A percentile compares a stretch with the other conserved stretches of the same genome.
These are phyloP conservation scores for Scrobipalpa costella DNA, from an alignment of 2,888 invertebrate genomes.

Conservation along the genomic window DNA sequence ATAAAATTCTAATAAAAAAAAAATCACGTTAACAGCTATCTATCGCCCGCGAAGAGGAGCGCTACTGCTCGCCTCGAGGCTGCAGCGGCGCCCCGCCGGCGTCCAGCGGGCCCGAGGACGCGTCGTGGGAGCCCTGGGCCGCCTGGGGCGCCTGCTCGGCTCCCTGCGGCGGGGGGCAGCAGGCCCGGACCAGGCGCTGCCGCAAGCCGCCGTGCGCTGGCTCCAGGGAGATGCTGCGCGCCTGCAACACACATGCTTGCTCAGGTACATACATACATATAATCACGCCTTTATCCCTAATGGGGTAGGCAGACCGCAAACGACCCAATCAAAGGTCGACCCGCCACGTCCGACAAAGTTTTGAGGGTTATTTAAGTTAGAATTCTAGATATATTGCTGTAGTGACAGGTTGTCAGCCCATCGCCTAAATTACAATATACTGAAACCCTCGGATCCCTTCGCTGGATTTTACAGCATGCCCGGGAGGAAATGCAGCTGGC, in stretches of 20 bases:
- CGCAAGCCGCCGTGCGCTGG: slow-evolving; percentile 78
- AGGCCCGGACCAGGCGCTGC: slow-evolving; percentile 82
- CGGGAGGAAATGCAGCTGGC: too few relatives aligned
- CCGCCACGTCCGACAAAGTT: too few relatives aligned
- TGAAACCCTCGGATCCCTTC: too few relatives aligned
- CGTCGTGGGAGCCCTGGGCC: slow-evolving; percentile 63
- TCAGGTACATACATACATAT: slow-evolving; percentile 73
- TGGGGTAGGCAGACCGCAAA: too few relatives aligned
- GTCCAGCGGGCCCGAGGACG: slow-evolving; percentile 42
- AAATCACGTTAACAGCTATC: slow-evolving; percentile 73
- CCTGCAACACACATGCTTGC: slow-evolving; percentile 89
- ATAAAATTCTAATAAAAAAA: too few relatives aligned
- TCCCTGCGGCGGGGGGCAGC: slow-evolving; percentile 80
- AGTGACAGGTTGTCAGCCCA: too few relatives aligned
- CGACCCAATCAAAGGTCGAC: too few relatives aligned
- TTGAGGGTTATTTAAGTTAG: too few relatives aligned
- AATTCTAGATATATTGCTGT: too few relatives aligned
- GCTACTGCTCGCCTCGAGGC: slow-evolving; percentile 86
- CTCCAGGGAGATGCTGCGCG: slow-evolving; percentile 81
- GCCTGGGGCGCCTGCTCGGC: slow-evolving; percentile 65
- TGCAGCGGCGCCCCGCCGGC: slow-evolving; percentile 75
- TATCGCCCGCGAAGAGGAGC: slow-evolving; percentile 88
- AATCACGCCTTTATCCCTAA: too few relatives aligned
- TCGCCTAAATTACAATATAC: too few relatives aligned
- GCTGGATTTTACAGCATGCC: too few relatives aligned